These are phyloP conservation scores for Gonatopus flavifemur DNA, from an alignment of 1,140 invertebrate species.

Conservation along the genomic window DNA sequence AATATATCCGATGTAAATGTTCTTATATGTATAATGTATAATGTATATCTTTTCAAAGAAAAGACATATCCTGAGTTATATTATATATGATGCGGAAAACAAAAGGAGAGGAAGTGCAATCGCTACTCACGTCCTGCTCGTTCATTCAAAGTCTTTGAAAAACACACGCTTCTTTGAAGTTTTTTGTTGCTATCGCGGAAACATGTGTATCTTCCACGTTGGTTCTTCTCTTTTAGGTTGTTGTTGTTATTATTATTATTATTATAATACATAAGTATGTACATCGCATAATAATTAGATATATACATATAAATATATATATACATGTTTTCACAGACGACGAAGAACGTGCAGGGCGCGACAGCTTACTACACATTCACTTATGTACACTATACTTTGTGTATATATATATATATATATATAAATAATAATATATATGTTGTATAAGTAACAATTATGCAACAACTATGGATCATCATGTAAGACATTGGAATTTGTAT, in stretches of 20 bases:
- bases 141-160: no score
- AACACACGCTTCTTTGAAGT: no score
- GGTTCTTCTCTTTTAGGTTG: constrained; percentile 5
- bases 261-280: no score
- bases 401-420: no score
- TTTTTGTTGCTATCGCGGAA: no score
- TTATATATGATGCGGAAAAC: constrained; percentile 18
- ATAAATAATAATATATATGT: no score
- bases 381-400: constrained; percentile 42
- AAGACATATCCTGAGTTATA: constrained; percentile 53
- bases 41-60: constrained; percentile 52
- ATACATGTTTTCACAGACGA: neutral
- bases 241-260: no score
- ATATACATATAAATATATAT: constrained; percentile 32
- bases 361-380: constrained; percentile 33
- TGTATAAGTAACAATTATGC: constrained; percentile 51
- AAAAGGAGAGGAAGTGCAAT: constrained; percentile 22
- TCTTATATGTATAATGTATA: constrained; percentile 57
- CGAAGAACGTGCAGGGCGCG: constrained; percentile 17
- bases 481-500: constrained; percentile 53
- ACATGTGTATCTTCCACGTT: constrained; percentile 19
- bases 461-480: constrained; percentile 48
- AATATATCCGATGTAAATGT: constrained; percentile 57
- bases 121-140: constrained; percentile 21
- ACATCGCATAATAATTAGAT: constrained; percentile 4